These are phyloP conservation scores for Elymnias hypermnestra DNA, from an alignment of 1,140 invertebrate species.

Conservation along the genomic window DNA sequence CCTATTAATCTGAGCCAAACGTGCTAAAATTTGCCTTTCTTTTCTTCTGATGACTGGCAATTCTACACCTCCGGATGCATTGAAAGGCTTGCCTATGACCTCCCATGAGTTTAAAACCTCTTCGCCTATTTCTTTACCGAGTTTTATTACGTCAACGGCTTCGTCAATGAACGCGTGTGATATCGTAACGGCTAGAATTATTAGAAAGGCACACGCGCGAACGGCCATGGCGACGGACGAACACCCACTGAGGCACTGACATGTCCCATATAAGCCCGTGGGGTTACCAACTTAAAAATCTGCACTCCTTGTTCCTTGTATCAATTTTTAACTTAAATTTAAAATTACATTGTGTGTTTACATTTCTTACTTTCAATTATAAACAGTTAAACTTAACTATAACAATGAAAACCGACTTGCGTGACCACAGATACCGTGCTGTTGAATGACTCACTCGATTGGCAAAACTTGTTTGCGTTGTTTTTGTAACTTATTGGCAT, in stretches of 20 bases:
- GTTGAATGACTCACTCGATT: slow-evolving; percentile 3
- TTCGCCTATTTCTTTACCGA: slow-evolving; percentile 78
- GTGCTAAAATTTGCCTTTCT: slow-evolving; percentile 74
- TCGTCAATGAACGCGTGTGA: slow-evolving; percentile 74
- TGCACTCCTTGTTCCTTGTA: background rate
- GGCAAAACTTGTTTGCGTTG: slow-evolving; percentile 1
- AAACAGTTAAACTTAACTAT: no score
- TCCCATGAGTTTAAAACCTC: slow-evolving; percentile 80
- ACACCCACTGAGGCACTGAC: slow-evolving; percentile 53
- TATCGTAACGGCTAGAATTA: slow-evolving; percentile 36
- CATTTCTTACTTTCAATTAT: no score
- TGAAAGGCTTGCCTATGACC: slow-evolving; percentile 73
- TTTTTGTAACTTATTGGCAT: slow-evolving; percentile 3
- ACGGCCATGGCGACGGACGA: slow-evolving; percentile 51
- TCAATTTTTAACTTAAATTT: no score
- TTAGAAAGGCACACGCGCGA: slow-evolving; percentile 36
- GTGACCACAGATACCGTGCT: slow-evolving; percentile 2
- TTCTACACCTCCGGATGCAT: slow-evolving; percentile 73
- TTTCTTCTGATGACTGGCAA: slow-evolving; percentile 76
- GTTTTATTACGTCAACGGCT: slow-evolving; percentile 77
- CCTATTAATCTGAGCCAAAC: slow-evolving; percentile 64
- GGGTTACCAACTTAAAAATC: slow-evolving; percentile 40
- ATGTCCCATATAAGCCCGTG: slow-evolving; percentile 27
- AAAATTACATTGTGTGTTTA: no score
- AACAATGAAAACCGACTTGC: no score